A percentile compares a stretch with the other conserved stretches of the same genome.
Conservation (phyloP, 2,113 vertebrate genomes). For the Guaruba guarouba region DNA sequence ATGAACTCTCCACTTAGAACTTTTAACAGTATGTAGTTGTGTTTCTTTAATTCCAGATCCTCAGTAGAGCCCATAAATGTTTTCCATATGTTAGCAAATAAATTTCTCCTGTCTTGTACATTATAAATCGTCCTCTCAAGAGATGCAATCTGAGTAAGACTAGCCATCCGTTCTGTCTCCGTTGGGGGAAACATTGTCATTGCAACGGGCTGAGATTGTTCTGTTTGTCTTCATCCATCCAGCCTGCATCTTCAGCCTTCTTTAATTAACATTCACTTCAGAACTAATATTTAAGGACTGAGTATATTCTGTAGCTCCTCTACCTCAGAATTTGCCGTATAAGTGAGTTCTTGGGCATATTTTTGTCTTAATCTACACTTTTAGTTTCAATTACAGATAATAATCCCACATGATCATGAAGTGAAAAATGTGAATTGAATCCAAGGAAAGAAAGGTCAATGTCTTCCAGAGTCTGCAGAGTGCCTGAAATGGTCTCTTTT, state of each 20-base stretch:
- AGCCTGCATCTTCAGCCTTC: conserved; percentile 18
- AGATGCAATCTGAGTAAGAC: conserved; percentile 57
- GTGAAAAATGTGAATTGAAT: conserved; percentile 42
- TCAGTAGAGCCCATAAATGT: conserved; percentile 52
- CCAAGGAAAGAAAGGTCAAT: conserved; percentile 43
- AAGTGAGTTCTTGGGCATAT: not conserved
- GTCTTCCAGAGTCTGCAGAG: conserved; percentile 40
- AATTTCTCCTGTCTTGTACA: conserved; percentile 47
- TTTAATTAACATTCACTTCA: conserved; percentile 21
- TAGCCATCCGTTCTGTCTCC: conserved; percentile 32
- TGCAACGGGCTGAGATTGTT: not conserved
- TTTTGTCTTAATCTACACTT: conserved; percentile 19
- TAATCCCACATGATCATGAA: conserved; percentile 21
- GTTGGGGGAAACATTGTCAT: not conserved
- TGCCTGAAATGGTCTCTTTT: conserved; percentile 18
- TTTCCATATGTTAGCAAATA: conserved; percentile 70
- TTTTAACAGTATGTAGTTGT: conserved; percentile 29
- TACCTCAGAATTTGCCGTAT: not conserved
- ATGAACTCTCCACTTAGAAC: conserved; percentile 17
- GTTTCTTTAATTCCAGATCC: conserved; percentile 55
- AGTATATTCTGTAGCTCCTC: not conserved
- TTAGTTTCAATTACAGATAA: conserved; percentile 41
- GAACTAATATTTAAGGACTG: not conserved
- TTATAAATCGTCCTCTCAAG: conserved; percentile 55
- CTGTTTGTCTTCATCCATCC: conserved; percentile 36